Percentiles rank a stretch among this genome's conserved stretches.
Conservation (phyloP, 2,888 invertebrate species). For the Doris montereyensis region DNA sequence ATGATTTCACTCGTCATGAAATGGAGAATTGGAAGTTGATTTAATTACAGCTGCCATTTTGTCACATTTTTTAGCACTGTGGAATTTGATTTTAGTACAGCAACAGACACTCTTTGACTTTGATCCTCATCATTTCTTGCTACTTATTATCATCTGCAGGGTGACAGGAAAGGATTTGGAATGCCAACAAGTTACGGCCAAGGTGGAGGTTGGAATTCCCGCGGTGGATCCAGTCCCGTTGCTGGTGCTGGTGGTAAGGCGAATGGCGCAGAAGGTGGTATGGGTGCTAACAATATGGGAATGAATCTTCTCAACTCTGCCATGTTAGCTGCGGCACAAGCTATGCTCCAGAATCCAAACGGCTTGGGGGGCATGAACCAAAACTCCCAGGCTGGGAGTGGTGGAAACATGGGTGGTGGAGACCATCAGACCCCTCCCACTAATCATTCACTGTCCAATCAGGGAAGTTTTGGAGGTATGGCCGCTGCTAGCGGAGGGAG, state of each 20-base stretch:
- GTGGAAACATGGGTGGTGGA: conserved; percentile 36
- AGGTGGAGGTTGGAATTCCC: conserved; percentile 34
- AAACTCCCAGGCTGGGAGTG: conserved; percentile 47
- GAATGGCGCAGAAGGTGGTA: conserved; percentile 42
- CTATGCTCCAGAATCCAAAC: conserved; percentile 58
- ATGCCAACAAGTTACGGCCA: conserved; percentile 36
- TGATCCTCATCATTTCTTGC: too few relatives aligned
- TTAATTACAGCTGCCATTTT: too few relatives aligned
- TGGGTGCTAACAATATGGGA: conserved; percentile 51
- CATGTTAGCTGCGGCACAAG: conserved; percentile 66
- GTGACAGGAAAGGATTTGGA: conserved; percentile 29
- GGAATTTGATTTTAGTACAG: too few relatives aligned
- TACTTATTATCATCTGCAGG: conserved; percentile 23
- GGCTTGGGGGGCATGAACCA: conserved; percentile 46
- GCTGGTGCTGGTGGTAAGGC: conserved; percentile 40
- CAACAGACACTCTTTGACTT: too few relatives aligned
- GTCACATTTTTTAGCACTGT: too few relatives aligned
- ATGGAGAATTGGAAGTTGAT: too few relatives aligned
- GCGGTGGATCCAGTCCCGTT: conserved; percentile 40
- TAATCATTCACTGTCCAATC: conserved; percentile 29
- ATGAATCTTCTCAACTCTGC: conserved; percentile 65
- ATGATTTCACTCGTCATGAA: too few relatives aligned
- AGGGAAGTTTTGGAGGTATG: conserved; percentile 39
- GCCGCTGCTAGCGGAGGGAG: conserved; percentile 38
- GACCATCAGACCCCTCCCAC: conserved; percentile 31